Base-by-base conservation (phyloP, 2,888 invertebrate genomes). In the Siphlonurus alternatus region DNA sequence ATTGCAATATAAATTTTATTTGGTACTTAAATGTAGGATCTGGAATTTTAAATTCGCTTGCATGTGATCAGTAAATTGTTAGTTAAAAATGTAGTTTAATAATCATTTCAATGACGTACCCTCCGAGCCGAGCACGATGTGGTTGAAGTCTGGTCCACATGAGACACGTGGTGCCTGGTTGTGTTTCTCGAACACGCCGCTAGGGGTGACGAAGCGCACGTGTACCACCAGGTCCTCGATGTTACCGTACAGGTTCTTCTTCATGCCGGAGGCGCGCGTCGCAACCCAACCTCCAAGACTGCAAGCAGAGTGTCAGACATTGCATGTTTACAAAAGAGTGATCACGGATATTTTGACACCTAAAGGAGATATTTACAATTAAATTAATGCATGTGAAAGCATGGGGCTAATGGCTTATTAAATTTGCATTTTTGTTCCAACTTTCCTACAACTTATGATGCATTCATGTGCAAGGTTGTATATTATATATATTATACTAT, bases 191-290 rank as follows among this genome's bases (percentile, higher is more conserved):
- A 83, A 71, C 23, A 78, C 76, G 53, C 82, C 83, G 51, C 71
- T 71, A 0, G 81, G 76, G 0, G 81, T 81, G 19, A 81, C 80
- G 71, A 78, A 74, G 68, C 76, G 78, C 19, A 82, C 73, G 70
- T 81, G 81, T 2, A 83, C 79, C 2, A 82, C 68, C 68, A 80
- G 69, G 69, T 81, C 81, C 71, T 81, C 81, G 67, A 81, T 81
- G 69, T 81, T 81, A 56, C 81, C 81, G 68, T 81, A 83, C 63
- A 78, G 76, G 71, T 83, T 83, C 72, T 83, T 83, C 75, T 83
- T 83, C 82, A 83, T 83, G 51, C 83, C 83, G 18, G 82, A 82
- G 0, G 83, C 83, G 65, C 83, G 71, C 0, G 83, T 83, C 2
- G 82, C 81, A 54, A 83, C 81, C 83, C 83, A 83, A 1, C 83